Evolutionary conservation across 2,797 vertebrate species (phyloP).

Genomic region (Rhynchonycteris naso): DNA sequence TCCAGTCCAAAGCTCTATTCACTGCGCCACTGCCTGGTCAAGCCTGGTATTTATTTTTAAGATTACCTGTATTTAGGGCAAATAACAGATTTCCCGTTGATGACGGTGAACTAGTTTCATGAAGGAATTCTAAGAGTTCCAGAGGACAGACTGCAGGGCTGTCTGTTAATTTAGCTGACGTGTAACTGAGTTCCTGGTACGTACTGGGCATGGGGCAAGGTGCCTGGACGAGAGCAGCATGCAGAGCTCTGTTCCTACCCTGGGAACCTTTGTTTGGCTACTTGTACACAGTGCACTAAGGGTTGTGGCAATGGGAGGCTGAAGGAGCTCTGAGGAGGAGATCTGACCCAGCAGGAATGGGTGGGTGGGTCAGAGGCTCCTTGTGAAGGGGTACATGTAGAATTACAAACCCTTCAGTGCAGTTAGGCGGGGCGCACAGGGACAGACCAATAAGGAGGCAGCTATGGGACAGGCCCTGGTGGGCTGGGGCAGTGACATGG

Average conservation of each 20-base stretch:
- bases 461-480: not conserved
- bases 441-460: not conserved
- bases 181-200: not conserved
- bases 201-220: not conserved
- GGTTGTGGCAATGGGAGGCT: too few species aligned
- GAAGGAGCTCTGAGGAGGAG: accelerated
- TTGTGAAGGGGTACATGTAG: not conserved
- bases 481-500: not conserved
- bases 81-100: not conserved
- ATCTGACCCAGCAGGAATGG: not conserved
- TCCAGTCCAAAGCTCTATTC: too few species aligned
- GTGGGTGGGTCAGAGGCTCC: not conserved
- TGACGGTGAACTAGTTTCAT: not conserved
- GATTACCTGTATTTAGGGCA: not conserved
- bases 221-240: accelerated
- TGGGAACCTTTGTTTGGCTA: not conserved
- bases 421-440: too few species aligned
- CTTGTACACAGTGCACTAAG: not conserved
- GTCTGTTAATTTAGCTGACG: not conserved
- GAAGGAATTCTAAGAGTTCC: not conserved
- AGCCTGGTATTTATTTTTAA: not conserved
- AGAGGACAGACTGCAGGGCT: not conserved
- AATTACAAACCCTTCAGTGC: not conserved
- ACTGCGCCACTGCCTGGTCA: too few species aligned
- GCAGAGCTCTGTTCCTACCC: not conserved